These are phyloP conservation scores for Pelodiscus sinensis DNA, from an alignment of 2,113 vertebrate species.

Conservation along the genomic window DNA sequence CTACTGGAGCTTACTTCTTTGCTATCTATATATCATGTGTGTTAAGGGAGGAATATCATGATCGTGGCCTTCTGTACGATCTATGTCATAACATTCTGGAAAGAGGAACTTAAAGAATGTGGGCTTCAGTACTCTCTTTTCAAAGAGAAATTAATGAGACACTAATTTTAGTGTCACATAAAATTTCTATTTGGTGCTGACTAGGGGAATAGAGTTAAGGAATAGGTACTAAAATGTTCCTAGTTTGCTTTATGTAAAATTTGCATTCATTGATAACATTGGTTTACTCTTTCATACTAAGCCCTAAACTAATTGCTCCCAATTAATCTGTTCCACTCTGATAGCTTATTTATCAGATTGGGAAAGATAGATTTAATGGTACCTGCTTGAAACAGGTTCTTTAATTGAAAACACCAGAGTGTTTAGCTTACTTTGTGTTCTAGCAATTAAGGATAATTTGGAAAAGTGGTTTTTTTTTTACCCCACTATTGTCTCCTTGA, in stretches of 20 bases:
- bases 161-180: neutral
- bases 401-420: slow-evolving; percentile 87
- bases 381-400: slow-evolving; percentile 82
- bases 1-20: neutral
- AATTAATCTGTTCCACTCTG: slow-evolving; percentile 85
- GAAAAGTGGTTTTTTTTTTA: slow-evolving; percentile 79
- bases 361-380: slow-evolving; percentile 87
- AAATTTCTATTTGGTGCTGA: slow-evolving; percentile 23
- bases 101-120: neutral
- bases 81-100: neutral
- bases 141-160: neutral
- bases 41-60: neutral
- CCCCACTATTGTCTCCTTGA: slow-evolving; percentile 86
- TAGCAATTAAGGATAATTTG: slow-evolving; percentile 95
- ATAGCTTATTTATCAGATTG: slow-evolving; percentile 91
- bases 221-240: slow-evolving; percentile 27
- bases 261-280: slow-evolving; percentile 76
- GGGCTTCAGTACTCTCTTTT: neutral
- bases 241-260: slow-evolving; percentile 61
- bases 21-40: neutral
- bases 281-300: slow-evolving; percentile 76
- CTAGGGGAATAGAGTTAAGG: slow-evolving; percentile 3
- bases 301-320: slow-evolving; percentile 84
- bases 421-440: slow-evolving; percentile 81
- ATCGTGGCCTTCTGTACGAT: neutral